Percentiles rank a stretch among this genome's conserved stretches.
Evolutionary conservation across 2,797 vertebrate species (phyloP).

Genomic region (Sebastes iracundus): DNA sequence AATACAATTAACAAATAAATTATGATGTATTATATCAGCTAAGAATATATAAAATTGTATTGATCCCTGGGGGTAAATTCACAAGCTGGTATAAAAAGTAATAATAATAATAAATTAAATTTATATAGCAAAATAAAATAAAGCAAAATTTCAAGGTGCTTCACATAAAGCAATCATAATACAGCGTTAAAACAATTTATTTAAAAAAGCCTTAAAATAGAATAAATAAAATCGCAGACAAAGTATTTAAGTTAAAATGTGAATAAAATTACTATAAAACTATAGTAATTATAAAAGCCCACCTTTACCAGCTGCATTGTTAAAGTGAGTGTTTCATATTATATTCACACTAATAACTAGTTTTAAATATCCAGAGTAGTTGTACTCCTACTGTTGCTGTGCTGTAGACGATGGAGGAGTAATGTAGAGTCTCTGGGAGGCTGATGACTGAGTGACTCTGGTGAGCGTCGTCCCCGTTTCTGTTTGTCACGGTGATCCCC

Average conservation of each 20-base stretch:
- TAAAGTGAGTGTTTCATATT: background rate
- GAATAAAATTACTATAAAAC: background rate
- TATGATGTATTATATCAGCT: background rate
- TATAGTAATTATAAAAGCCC: background rate
- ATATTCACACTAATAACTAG: background rate
- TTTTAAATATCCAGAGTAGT: background rate
- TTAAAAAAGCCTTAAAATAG: no score
- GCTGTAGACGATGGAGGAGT: constrained; percentile 67
- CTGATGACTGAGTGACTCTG: constrained; percentile 82
- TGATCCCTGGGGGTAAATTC: background rate
- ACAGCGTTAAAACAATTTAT: no score
- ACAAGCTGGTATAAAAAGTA: no score
- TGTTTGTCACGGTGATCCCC: constrained; percentile 90
- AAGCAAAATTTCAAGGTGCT: no score
- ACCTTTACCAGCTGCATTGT: background rate
- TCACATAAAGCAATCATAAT: no score
- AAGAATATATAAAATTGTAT: background rate
- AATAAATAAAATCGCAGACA: no score
- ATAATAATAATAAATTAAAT: no score
- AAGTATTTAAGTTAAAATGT: no score
- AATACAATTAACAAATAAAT: background rate
- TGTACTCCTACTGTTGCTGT: constrained; percentile 39
- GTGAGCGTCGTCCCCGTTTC: constrained; percentile 89
- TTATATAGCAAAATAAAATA: no score
- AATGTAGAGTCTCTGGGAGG: constrained; percentile 87